Evolutionary conservation across 2,113 vertebrate genomes (phyloP), one percentile per base, ranked within the genome.

Genomic region (Craseonycteris thonglongyai): DNA sequence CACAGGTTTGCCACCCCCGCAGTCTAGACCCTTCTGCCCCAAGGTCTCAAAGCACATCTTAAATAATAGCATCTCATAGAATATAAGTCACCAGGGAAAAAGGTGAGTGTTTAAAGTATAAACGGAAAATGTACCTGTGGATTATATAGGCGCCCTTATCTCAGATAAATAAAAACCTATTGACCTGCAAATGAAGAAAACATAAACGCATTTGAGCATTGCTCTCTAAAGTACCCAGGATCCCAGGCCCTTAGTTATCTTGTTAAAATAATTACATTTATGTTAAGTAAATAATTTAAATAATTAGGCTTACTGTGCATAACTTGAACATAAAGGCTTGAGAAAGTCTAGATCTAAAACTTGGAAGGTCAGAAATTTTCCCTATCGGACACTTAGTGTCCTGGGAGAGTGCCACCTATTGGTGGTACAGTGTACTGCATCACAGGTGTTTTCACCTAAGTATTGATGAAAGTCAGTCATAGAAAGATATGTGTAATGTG

Each of bases 321-420:
- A 83, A 91, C 69, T 54, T 51, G 54, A 56, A 63, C n/a, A 45
- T 26, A 80, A 78, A 74, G 14, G 65, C 56, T 78, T 76, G 16
- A 74, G 71, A 61, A 45, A 90, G n/a, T 69, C 63, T 72, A 89
- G 19, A 54, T 75, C 61, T 71, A n/a, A 80, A 95, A 61, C 33
- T 74, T 61, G 1, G 18, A 91, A 58, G 22, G 65, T 56, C 16
- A 59, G n/a, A 6, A 47, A 75, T 65, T 82, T 78, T 83, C 51
- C 76, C 56, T 38, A 22, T 42, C 15, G 26, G 49, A 54, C 28
- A 28, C 8, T 26, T 88, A 33, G 18, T 54, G n/a, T 90, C 78
- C 90, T 85, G 30, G 56, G 59, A 95, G 87, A 58, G 11, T 58
- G 90, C 92, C 88, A 90, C 78, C 96, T 97, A 38, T 72, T 78